A percentile compares a stretch with the other conserved stretches of the same genome.
phyloP scores from a whole-genome alignment of 2,113 vertebrate species.

The Pampusana beccarii region DNA sequence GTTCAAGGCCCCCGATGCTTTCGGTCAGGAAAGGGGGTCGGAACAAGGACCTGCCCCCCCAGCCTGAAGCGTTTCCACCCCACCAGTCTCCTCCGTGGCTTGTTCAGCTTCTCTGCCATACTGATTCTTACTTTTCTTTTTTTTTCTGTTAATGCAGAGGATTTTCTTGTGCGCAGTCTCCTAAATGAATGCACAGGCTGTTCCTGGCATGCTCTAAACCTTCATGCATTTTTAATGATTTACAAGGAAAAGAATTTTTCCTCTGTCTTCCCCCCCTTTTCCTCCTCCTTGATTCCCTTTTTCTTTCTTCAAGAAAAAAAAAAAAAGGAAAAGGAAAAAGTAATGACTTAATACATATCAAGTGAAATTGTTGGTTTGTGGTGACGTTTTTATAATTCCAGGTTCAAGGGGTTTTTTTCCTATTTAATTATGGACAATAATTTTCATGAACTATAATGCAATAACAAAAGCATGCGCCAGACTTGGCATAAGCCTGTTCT shows the following conservation, averaged over 20 bases:
- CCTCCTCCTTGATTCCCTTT: not conserved
- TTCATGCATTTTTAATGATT: conserved; percentile 83
- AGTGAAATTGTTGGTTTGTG: conserved; percentile 77
- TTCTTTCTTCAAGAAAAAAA: conserved; percentile 24
- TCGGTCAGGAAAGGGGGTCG: not conserved
- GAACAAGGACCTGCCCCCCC: not conserved
- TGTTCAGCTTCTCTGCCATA: conserved; percentile 24
- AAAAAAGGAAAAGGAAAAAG: conserved; percentile 39
- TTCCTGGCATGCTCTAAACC: conserved; percentile 69
- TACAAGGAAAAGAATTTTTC: conserved; percentile 74
- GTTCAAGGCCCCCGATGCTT: not conserved
- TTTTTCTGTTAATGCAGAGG: conserved; percentile 29
- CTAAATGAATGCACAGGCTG: conserved; percentile 66
- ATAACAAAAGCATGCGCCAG: conserved; percentile 76
- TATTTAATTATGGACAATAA: conserved; percentile 83
- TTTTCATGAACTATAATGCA: conserved; percentile 79
- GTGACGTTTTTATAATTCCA: conserved; percentile 81
- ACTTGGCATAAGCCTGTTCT: conserved; percentile 76
- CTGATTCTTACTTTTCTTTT: not conserved
- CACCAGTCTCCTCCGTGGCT: not conserved
- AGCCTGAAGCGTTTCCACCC: not conserved
- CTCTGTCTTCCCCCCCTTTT: not conserved
- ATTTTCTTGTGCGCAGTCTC: conserved; percentile 27
- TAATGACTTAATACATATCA: conserved; percentile 80
- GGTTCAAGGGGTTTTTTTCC: conserved; percentile 72